Evolutionary conservation across 2,797 vertebrate genomes (phyloP), one percentile per base, ranked within the genome.

Genomic region (Nasua narica): DNA sequence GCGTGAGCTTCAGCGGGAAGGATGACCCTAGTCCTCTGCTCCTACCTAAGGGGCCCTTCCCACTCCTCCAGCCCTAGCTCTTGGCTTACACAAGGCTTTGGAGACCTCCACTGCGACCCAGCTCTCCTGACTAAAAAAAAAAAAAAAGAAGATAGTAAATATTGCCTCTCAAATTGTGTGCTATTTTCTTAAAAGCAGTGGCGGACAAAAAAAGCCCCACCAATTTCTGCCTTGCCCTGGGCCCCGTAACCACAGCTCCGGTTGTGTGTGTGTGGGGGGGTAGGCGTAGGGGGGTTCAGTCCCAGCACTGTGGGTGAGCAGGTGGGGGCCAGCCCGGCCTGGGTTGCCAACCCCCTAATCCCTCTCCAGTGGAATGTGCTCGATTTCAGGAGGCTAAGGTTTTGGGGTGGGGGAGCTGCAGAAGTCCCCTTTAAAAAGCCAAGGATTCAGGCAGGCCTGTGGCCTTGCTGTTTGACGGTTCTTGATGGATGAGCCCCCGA

Each of bases 401-500:
- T 89, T 82, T 9, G 60, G 90, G 72, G 91, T 46, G 25, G 90
- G 65, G 58, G 62, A 77, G 88, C 67, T 40, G 18, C 82, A 90
- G 90, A 96, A 91, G 95, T 77, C 95, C 50, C 67, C 95, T 98
- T 97, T 97, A 97, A 97, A 95, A 97, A 93, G 29, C 86, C 95
- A 90, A 85, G 27, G 29, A 40, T 94, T 96, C 90, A 62, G 94
- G 86, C 95, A 98, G 97, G 95, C 72, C 94, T 83, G 70, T 74
- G 96, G 93, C 93, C 97, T 96, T 90, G 93, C 74, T 88, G 93
- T 92, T 60, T 96, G 7, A 58, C 82, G 97, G 97, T 97, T 97
- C 98, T 67, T 98, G 98, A 98, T 97, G 97, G 98, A 98, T 98
- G 98, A 98, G 96, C 58, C 96, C 96, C 97, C 6, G 1, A 95